A percentile compares a stretch with the other conserved stretches of the same genome.
Evolutionary conservation across 2,113 vertebrate genomes (phyloP).

Genomic region (Pangasianodon hypophthalmus): DNA sequence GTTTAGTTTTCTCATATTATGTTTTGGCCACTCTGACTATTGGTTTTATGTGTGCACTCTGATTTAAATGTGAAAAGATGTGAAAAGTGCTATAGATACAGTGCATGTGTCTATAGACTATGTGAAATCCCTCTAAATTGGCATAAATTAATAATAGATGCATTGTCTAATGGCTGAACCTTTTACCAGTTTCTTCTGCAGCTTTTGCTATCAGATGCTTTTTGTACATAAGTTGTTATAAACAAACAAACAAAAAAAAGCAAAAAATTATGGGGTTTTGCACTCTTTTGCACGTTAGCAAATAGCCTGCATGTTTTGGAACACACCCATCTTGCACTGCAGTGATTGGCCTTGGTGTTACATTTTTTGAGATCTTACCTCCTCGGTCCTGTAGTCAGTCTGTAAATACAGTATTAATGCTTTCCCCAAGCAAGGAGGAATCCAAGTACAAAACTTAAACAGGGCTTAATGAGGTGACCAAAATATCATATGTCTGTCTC

Average conservation of each 20-base stretch:
- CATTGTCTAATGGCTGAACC: constrained; percentile 12
- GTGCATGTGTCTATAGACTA: constrained; percentile 11
- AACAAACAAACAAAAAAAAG: constrained; percentile 9
- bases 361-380: constrained; percentile 65
- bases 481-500: constrained; percentile 51
- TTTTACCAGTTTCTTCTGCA: constrained; percentile 29
- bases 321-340: constrained; percentile 54
- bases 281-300: constrained; percentile 63
- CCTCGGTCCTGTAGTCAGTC: constrained; percentile 56
- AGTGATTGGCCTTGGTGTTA: constrained; percentile 47
- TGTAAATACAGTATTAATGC: constrained; percentile 63
- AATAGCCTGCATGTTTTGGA: constrained; percentile 68
- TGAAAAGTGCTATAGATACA: constrained; percentile 26
- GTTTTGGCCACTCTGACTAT: constrained; percentile 60
- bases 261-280: constrained; percentile 50
- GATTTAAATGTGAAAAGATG: constrained; percentile 32
- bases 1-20: constrained; percentile 62
- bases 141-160: neutral
- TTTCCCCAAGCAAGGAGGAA: constrained; percentile 33
- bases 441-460: constrained; percentile 31
- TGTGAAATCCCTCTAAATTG: constrained; percentile 36
- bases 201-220: constrained; percentile 61
- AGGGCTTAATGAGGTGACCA: constrained; percentile 47
- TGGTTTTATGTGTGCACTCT: constrained; percentile 45
- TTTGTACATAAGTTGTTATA: constrained; percentile 68